Evolutionary conservation across 2,888 invertebrate species (phyloP).

Genomic region (Aethes cnicana): DNA sequence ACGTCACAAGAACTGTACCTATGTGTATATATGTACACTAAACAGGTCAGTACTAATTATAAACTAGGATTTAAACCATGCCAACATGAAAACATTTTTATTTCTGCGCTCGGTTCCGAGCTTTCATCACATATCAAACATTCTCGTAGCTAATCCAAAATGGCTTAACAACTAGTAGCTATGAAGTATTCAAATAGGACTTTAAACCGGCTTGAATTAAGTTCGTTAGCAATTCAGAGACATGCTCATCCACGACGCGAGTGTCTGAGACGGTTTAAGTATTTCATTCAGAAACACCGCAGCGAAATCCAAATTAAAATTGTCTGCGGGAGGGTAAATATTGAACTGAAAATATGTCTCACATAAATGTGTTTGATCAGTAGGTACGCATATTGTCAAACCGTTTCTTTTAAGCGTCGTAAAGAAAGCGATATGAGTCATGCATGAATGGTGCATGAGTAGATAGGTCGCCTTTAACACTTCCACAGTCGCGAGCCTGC

Average conservation of each 20-base stretch:
- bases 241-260: slow-evolving; percentile 36
- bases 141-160: not conserved
- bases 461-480: no score
- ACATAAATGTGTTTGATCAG: not conserved
- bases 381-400: not conserved
- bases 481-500: no score
- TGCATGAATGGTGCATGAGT: no score
- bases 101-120: no score
- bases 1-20: no score
- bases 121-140: no score
- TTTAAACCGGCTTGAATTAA: slow-evolving; percentile 43
- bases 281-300: slow-evolving; percentile 35
- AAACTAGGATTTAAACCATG: no score
- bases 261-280: slow-evolving; percentile 37
- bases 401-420: not conserved
- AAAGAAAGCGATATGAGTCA: no score
- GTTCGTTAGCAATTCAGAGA: slow-evolving; percentile 46
- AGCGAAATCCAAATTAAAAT: slow-evolving; percentile 34
- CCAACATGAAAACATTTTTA: no score
- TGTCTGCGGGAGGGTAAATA: slow-evolving; percentile 22
- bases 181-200: slow-evolving; percentile 41
- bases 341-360: not conserved
- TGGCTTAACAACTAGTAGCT: slow-evolving; percentile 22
- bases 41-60: no score
- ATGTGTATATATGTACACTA: no score